Percentiles rank a stretch among this genome's conserved stretches.
Conservation (phyloP, 2,113 vertebrate genomes). For the Fukomys damarensis region DNA sequence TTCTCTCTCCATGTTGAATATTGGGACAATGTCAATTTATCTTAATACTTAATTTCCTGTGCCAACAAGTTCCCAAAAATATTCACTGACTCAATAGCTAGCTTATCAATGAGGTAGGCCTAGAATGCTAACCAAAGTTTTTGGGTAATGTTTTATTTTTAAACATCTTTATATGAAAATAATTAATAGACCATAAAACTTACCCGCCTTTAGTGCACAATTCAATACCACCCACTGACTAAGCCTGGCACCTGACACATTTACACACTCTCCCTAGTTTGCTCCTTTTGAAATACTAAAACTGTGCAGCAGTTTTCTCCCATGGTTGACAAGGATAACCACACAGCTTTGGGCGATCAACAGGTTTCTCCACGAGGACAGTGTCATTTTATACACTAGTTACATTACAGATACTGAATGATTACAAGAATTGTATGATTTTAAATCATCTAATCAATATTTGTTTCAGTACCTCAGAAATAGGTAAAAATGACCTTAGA, state of each 20-base stretch:
- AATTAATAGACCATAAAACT: slow-evolving; percentile 6
- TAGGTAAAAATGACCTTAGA: not conserved
- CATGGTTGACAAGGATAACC: not conserved
- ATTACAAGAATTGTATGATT: not conserved
- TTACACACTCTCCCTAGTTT: not conserved
- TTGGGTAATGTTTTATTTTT: not conserved
- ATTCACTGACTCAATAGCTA: not conserved
- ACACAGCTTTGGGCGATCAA: not conserved
- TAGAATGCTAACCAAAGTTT: not conserved
- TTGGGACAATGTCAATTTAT: not conserved
- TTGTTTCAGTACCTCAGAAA: not conserved
- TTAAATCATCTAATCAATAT: not conserved
- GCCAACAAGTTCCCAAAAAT: not conserved
- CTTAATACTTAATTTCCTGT: not conserved
- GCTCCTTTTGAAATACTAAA: not conserved
- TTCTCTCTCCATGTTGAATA: not conserved
- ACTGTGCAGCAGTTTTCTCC: not conserved
- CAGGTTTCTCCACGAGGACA: not conserved
- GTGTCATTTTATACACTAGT: not conserved
- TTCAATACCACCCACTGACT: not conserved
- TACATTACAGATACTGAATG: not conserved
- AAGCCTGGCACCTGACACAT: not conserved
- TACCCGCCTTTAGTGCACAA: not conserved
- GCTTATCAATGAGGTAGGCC: not conserved
- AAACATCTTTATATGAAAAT: not conserved